Base-by-base conservation (phyloP, 2,113 vertebrate species). In the Cavia porcellus region DNA sequence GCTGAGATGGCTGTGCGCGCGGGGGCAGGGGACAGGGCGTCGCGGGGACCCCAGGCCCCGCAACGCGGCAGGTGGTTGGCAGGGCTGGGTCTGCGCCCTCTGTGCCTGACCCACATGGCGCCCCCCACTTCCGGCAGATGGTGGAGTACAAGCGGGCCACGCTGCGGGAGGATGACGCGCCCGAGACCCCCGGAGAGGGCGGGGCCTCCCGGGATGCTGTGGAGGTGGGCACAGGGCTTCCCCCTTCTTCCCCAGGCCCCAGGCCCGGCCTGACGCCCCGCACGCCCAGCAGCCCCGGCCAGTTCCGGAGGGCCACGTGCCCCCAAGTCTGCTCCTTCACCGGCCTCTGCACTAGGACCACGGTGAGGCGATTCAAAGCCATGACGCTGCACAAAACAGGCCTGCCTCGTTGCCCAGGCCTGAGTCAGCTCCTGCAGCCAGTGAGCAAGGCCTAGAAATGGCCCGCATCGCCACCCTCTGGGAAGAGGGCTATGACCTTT, bases 121-220 rank as follows among this genome's bases (percentile, higher is more conserved):
- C 89, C 89, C 50, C 79, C 70, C 94, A 88, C 98, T 92, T 62
- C 97, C 17, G 42, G 87, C 99, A 99, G 99, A 99, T 99, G 99
- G 99, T 99, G 19, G 99, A 99, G 98, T 99, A 99, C 97, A 99
- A 99, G 96, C 99, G 99, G 93, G 99, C 99, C 89, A 99, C 99
- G 0, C 98, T 99, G 96, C 99, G 99, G 87, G 99, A 99, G 28
- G 99, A 99, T 6, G 99, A 99, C 55, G 98, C 95, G 38, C 97
- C 98, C 0, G 99, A 99, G 68, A 92, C 98, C 8, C 97, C 98
- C 0, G 98, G 97, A 13, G 99, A 99, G 24, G 98, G 99, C 47
- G 98, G 98, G 68, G 32, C 98, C 75, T 99, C 99, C 98, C 99
- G 99, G 0, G 99, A 99, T 97, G 98, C 98, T 0, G 89, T 99